phyloP scores from a whole-genome alignment of 2,113 vertebrate species.

The Pongo pygmaeus region DNA sequence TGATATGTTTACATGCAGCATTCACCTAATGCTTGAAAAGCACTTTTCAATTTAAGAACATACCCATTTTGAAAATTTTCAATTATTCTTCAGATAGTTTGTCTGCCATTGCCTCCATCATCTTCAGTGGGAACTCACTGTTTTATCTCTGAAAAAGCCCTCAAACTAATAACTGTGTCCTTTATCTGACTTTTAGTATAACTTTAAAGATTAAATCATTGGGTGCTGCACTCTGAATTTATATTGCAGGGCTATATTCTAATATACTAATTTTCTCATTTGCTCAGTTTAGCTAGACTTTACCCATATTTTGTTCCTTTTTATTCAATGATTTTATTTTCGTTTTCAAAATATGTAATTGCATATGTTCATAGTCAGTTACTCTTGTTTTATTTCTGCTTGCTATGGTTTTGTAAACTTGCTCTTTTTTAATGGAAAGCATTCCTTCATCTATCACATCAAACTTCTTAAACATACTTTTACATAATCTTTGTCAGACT shows the following conservation, averaged over 20 bases:
- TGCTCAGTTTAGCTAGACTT: background rate
- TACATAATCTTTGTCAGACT: background rate
- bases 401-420: background rate
- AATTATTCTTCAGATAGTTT: slow-evolving; percentile 19
- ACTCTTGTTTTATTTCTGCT: background rate
- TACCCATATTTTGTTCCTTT: background rate
- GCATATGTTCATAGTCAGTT: background rate
- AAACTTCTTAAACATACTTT: background rate
- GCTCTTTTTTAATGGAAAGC: background rate
- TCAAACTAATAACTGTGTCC: background rate
- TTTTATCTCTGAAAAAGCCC: background rate
- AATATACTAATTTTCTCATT: slow-evolving; percentile 23
- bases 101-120: background rate
- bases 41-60: background rate
- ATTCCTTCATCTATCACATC: background rate
- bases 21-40: background rate
- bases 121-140: background rate
- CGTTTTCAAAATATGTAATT: slow-evolving; percentile 22
- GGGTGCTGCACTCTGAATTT: background rate
- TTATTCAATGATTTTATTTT: background rate
- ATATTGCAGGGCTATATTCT: background rate
- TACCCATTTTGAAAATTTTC: background rate
- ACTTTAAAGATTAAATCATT: background rate
- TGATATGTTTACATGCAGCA: background rate
- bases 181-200: background rate